These are phyloP conservation scores for Lepidocolaptes lacrymiger DNA, from an alignment of 2,797 vertebrate species.

Conservation along the genomic window DNA sequence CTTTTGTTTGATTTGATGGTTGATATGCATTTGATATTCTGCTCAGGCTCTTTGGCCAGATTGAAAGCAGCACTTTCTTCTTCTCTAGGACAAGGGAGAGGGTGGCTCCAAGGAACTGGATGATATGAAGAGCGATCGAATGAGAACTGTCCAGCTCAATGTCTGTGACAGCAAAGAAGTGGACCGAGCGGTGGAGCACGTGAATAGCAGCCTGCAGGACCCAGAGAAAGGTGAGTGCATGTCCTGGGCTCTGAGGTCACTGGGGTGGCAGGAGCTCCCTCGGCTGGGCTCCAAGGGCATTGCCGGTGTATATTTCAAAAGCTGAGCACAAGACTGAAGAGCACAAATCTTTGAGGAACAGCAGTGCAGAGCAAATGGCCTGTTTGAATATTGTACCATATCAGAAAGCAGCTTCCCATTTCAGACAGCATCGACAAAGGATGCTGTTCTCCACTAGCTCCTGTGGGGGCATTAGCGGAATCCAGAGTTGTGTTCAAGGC, in stretches of 20 bases:
- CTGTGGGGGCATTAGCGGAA: neutral
- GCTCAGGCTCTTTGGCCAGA: neutral
- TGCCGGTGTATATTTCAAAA: neutral
- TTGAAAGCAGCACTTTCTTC: neutral
- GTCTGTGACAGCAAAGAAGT: conserved; percentile 79
- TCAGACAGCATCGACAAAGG: neutral
- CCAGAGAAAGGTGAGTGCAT: conserved; percentile 70
- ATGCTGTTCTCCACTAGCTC: neutral
- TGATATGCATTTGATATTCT: neutral
- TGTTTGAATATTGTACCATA: neutral
- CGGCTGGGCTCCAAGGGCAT: neutral
- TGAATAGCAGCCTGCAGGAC: conserved; percentile 69
- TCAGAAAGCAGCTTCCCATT: neutral
- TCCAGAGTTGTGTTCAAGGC: neutral
- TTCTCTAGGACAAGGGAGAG: conserved; percentile 73
- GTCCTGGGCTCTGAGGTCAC: neutral
- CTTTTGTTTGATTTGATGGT: neutral
- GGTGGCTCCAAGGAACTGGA: conserved; percentile 79
- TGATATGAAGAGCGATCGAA: conserved; percentile 74
- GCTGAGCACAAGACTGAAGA: neutral
- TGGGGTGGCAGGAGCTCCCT: neutral
- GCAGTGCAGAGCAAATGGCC: neutral
- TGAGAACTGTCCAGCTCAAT: conserved; percentile 80
- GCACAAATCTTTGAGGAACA: neutral
- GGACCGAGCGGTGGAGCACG: conserved; percentile 60